Conservation (phyloP, 2,797 vertebrate genomes). For the Eupleurogrammus muticus region DNA sequence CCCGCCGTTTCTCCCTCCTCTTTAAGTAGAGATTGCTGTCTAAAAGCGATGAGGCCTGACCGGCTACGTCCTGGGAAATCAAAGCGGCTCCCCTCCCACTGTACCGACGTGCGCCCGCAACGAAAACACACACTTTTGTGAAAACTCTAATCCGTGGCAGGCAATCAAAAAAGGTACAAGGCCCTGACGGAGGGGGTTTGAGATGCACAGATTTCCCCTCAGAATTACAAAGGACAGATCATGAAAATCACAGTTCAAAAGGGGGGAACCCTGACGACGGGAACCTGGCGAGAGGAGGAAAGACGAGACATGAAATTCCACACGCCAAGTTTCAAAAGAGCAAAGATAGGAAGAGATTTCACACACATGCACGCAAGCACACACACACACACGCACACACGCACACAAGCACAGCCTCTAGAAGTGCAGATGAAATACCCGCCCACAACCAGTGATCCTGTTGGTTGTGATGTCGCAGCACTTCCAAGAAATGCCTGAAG, state of each 20-base stretch:
- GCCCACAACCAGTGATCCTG: slow-evolving; percentile 43
- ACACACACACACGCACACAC: slow-evolving; percentile 13
- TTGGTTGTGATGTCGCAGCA: slow-evolving; percentile 63
- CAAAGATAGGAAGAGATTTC: slow-evolving; percentile 25
- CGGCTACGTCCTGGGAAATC: slow-evolving; percentile 78
- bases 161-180: slow-evolving; percentile 47
- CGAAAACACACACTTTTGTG: slow-evolving; percentile 46
- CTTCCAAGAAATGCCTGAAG: slow-evolving; percentile 69
- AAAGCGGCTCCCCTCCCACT: slow-evolving; percentile 61
- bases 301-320: background rate
- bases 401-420: slow-evolving; percentile 14
- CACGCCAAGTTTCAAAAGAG: slow-evolving; percentile 26
- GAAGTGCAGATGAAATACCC: slow-evolving; percentile 42
- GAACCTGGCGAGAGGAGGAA: background rate
- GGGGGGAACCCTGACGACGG: slow-evolving; percentile 6
- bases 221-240: slow-evolving; percentile 33
- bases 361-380: slow-evolving; percentile 9
- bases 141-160: slow-evolving; percentile 41
- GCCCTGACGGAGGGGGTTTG: slow-evolving; percentile 17
- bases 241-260: slow-evolving; percentile 39
- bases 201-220: slow-evolving; percentile 42
- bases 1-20: slow-evolving; percentile 41
- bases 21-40: slow-evolving; percentile 67
- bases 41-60: slow-evolving; percentile 75
- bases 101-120: slow-evolving; percentile 35